Evolutionary conservation across 2,888 invertebrate species (phyloP).

Genomic region (Parascotia fuliginaria): DNA sequence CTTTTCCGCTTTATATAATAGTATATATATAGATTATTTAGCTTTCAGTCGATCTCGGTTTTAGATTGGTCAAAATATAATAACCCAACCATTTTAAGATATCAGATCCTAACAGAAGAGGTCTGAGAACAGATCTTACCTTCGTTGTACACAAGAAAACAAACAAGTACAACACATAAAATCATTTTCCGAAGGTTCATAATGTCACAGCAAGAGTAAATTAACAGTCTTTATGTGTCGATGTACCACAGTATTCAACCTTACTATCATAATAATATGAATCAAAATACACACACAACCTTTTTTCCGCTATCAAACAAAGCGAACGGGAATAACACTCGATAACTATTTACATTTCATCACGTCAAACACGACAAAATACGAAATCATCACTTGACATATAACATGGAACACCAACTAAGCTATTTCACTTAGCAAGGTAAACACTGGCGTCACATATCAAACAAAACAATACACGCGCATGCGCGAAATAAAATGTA

Average conservation of each 20-base stretch:
- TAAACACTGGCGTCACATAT: constrained; percentile 43
- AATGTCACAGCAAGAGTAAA: too few species aligned
- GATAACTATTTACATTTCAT: constrained; percentile 13
- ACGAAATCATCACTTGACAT: constrained; percentile 14
- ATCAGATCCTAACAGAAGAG: too few species aligned
- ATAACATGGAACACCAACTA: constrained; percentile 23
- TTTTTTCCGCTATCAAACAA: background rate
- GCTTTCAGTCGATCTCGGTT: too few species aligned
- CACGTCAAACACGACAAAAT: constrained; percentile 21
- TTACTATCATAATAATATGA: background rate
- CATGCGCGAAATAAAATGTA: constrained; percentile 36
- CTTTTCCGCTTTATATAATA: too few species aligned
- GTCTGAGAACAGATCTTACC: too few species aligned
- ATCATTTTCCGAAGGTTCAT: too few species aligned
- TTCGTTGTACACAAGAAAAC: too few species aligned
- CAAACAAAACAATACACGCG: constrained; percentile 37
- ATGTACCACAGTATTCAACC: background rate
- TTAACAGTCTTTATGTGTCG: too few species aligned
- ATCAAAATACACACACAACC: background rate
- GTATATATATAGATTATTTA: too few species aligned
- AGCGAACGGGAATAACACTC: constrained; percentile 7
- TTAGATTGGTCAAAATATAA: too few species aligned
- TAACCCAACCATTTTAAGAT: too few species aligned
- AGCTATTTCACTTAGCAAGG: constrained; percentile 40
- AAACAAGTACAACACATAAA: too few species aligned